Base-by-base conservation (phyloP, 2,797 vertebrate species). In the Ataeniobius toweri region DNA sequence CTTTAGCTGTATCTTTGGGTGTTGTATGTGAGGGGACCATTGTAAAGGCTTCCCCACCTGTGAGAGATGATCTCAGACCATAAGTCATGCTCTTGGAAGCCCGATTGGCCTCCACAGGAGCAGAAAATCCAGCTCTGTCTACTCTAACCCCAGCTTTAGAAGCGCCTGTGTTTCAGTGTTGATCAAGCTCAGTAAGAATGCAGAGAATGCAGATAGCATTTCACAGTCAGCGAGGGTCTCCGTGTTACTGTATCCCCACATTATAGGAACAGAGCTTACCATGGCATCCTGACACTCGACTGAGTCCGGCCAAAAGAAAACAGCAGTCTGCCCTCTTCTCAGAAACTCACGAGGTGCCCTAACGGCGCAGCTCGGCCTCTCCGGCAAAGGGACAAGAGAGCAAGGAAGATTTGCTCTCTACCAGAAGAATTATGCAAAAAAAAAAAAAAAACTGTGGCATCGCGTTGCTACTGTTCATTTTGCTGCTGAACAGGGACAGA, bases 181-280 rank as follows among this genome's bases (percentile, higher is more conserved):
- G 94, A 95, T 95, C 92, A 86, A 93, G 94, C 92, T 87, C 91
- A 89, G 89, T 86, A 95, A 95, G 94, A 95, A 96, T 95, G 94
- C 85, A 10, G 92, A 92, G 95, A 96, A 95, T 95, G 95, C 95
- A 95, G 94, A 95, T 95, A 93, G 44, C 91, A 90, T 95, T 96
- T 95, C 95, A 95, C 92, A 94, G 93, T 88, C 92, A 77, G 91
- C 78, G 88, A 94, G 91, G 91, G 91, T 92, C 93, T 90, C 92
- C 85, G 53, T 92, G 93, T 93, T 94, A 94, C 94, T 91, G 93
- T 94, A 94, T 93, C 90, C 90, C 87, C 83, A 93, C 91, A 93
- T 93, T 94, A 94, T 90, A 93, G 91, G 87, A 90, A 75, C 88
- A 81, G 80, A 94, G 91, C 92, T 93, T 92, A 94, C 88, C 89